Base-by-base conservation (phyloP, 2,888 invertebrate species). In the Apamea crenata region DNA sequence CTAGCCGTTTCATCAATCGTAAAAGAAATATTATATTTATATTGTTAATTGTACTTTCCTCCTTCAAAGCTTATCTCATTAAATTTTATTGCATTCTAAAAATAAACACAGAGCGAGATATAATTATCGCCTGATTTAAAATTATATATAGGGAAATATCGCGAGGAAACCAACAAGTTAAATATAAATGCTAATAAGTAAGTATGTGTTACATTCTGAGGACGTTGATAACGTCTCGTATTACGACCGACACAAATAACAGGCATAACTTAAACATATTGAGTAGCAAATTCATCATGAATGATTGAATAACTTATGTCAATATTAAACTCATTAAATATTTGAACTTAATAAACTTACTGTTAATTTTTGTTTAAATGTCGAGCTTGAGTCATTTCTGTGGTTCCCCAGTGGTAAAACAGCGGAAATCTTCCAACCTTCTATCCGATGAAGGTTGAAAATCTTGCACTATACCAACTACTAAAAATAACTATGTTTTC, bases 191-290 rank as follows among this genome's bases (percentile, higher is more conserved):
- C 67, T 47, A 56, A n/a, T 53, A 56, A 56, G 10, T 56, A 12
- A 69, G 77, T 77, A 76, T 84, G 74, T 86, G 74, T 81, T 74
- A 78, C 78, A 69, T 67, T 77, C 78, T 70, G 73, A 77, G 87
- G 81, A 84, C 85, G 69, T 47, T 78, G 87, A 87, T 86, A 86
- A 82, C 75, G 74, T 82, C 67, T 86, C 78, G 63, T 80, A 70
- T 85, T 87, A 80, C 88, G 77, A 72, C 63, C 70, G 74, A 67
- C 75, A 74, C 77, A 83, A 87, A 78, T 85, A 87, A 80, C 73
- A 40, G 65, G 63, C 79, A 74, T 81, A 87, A 82, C 75, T 80
- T 67, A 75, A 87, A 80, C 80, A 78, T 73, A 68, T 76, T 65
- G 29, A 75, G 56, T 70, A 32, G 73, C 61, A 71, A 74, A 73